phyloP scores from a whole-genome alignment of 2,888 invertebrate species.

The Conops quadrifasciatus region DNA sequence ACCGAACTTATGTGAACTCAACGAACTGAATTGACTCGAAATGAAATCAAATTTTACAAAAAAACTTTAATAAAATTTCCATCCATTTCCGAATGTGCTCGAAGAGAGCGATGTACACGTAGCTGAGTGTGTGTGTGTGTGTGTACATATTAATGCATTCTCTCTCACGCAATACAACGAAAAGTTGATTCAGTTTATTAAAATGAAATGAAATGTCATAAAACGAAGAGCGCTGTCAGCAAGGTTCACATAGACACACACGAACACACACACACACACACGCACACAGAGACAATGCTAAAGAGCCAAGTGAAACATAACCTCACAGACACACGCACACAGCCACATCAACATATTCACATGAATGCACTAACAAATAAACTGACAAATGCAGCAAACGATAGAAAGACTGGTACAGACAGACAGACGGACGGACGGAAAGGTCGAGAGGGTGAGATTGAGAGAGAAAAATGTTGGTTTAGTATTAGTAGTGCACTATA shows the following conservation, averaged over 20 bases:
- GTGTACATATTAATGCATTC: neutral
- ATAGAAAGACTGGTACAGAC: neutral
- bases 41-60: constrained; percentile 2
- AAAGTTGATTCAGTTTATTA: constrained; percentile 28
- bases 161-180: neutral
- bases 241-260: neutral
- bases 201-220: constrained; percentile 29
- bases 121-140: neutral
- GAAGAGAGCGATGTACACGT: no score
- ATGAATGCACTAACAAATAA: neutral
- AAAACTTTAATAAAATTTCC: constrained; percentile 8
- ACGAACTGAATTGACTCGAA: neutral
- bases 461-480: neutral
- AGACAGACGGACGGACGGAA: neutral
- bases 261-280: neutral
- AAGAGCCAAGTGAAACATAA: neutral
- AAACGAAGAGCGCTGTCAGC: constrained; percentile 18
- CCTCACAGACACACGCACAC: neutral
- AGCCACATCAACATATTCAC: neutral
- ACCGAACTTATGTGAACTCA: neutral
- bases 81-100: no score
- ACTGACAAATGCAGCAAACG: neutral
- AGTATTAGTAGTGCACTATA: no score
- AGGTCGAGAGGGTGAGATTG: neutral
- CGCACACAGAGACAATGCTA: neutral